phyloP scores from a whole-genome alignment of 2,113 vertebrate species.

The Choloepus hoffmanni region DNA sequence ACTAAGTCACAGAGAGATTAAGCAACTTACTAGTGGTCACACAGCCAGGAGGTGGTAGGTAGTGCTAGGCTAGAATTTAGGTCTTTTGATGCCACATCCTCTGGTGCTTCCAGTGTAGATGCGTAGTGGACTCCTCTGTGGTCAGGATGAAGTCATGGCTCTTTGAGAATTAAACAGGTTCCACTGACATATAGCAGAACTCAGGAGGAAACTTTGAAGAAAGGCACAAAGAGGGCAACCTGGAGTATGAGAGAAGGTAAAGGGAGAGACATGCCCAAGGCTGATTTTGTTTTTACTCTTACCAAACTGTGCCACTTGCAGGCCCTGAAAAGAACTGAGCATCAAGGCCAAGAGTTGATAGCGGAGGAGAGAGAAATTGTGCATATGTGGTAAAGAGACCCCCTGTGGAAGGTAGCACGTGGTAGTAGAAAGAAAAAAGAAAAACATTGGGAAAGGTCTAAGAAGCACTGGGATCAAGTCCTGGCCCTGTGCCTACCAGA shows the following conservation, averaged over 20 bases:
- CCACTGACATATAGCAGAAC: neutral
- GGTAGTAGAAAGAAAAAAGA: neutral
- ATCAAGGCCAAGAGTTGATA: slow-evolving; percentile 33
- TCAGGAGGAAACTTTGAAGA: slow-evolving; percentile 33
- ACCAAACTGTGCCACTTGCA: slow-evolving; percentile 3
- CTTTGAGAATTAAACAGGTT: slow-evolving; percentile 41
- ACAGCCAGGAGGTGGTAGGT: neutral
- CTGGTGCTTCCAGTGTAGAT: neutral
- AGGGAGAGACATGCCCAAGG: neutral
- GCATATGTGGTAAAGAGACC: neutral
- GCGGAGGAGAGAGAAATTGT: neutral
- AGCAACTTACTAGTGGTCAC: neutral
- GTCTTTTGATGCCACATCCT: neutral
- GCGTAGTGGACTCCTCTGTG: neutral
- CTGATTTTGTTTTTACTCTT: slow-evolving; percentile 24
- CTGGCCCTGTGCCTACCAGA: neutral
- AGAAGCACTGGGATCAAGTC: neutral
- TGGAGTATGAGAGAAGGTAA: neutral
- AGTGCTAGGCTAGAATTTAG: neutral
- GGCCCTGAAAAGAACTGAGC: neutral
- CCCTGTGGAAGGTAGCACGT: neutral
- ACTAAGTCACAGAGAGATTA: neutral
- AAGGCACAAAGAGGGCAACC: neutral
- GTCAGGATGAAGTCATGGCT: neutral
- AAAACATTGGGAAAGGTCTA: neutral